Percentiles rank a stretch among this genome's conserved stretches.
phyloP scores from a whole-genome alignment of 2,888 invertebrate species.

The Galerucella calmariensis region DNA sequence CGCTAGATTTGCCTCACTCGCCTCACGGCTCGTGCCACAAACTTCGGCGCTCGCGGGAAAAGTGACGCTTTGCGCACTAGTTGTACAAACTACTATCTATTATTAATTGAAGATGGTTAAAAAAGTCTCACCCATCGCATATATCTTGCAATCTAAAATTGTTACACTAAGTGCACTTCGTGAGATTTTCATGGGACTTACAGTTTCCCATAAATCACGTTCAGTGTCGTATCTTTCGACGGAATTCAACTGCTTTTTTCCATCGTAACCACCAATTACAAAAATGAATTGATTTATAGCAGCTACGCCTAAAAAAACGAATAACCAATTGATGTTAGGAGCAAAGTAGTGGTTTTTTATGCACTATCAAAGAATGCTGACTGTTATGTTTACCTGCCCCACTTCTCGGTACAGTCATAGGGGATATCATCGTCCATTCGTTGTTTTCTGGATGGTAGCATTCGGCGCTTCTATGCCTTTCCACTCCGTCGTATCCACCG shows the following conservation, averaged over 20 bases:
- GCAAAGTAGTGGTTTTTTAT: too few relatives aligned
- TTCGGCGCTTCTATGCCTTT: conserved; percentile 83
- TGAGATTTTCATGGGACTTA: conserved; percentile 80
- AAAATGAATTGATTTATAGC: conserved; percentile 88
- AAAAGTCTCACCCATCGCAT: conserved; percentile 79
- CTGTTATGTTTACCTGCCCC: conserved; percentile 76
- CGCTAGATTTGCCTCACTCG: too few relatives aligned
- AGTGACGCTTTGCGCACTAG: too few relatives aligned
- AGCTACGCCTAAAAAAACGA: conserved; percentile 73
- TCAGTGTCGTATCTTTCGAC: conserved; percentile 92
- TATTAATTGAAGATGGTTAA: not conserved
- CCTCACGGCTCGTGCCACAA: too few relatives aligned
- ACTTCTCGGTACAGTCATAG: conserved; percentile 83
- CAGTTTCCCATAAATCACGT: conserved; percentile 81
- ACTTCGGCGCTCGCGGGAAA: too few relatives aligned
- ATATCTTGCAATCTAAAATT: conserved; percentile 86
- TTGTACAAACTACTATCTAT: too few relatives aligned
- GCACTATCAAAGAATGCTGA: too few relatives aligned
- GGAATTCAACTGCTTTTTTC: conserved; percentile 80
- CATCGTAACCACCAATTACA: conserved; percentile 96
- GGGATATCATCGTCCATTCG: conserved; percentile 83
- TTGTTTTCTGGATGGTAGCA: conserved; percentile 95
- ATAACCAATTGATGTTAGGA: too few relatives aligned
- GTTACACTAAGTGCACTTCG: conserved; percentile 90
- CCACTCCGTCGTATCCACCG: conserved; percentile 88